Base-by-base conservation (phyloP, 2,888 invertebrate genomes). In the Sinhomidia bicolor region DNA sequence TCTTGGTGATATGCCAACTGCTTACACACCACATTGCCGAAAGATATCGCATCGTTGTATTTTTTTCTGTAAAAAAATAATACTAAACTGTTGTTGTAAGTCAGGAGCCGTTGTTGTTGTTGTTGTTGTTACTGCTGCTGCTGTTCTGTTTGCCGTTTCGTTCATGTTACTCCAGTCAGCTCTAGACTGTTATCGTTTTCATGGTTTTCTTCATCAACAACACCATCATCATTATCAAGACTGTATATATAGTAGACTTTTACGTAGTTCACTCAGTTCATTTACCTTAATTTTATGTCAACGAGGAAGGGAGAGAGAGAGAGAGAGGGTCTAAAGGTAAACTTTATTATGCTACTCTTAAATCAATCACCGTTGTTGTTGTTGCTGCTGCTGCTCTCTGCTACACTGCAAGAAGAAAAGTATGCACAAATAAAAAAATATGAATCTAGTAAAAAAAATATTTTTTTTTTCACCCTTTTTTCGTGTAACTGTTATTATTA, bases 281-380 rank as follows among this genome's bases (percentile, higher is more conserved):
- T 74, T 68, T 74, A 51, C 74, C 74, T 74, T 74, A 51, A 74
- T 47, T 74, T 74, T 74, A 74, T 74, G 74, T 26, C 51, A 47
- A 74, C 71, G 71, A 71, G 57, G 20, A 10, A 57, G 57, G 17
- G 57, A n/a, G 9, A 57, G 23, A 57, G 23, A n/a, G 29, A 62
- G 60, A 20, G 4, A 5, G 60, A 20, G 60, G 14, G 51, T 47
- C 47, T 74, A 44, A 51, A 47, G 47, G 74, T 47, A 74, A 74
- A 74, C 74, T 26, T 26, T 14, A 51, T 74, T 74, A 74, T 71
- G 36, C 44, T 74, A 51, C 74, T 44, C 17, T 44, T 41, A 41
- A n/a, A 71, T 71, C 41, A 71, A 23, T 14, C 41, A 41, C 44
- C 36, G 1, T 26, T 12, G n/a, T 12, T 26, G 26, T 9, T 1